Conservation (phyloP, 37 sponge, comb jelly and placozoan genomes). For the Axinella damicornis region DNA sequence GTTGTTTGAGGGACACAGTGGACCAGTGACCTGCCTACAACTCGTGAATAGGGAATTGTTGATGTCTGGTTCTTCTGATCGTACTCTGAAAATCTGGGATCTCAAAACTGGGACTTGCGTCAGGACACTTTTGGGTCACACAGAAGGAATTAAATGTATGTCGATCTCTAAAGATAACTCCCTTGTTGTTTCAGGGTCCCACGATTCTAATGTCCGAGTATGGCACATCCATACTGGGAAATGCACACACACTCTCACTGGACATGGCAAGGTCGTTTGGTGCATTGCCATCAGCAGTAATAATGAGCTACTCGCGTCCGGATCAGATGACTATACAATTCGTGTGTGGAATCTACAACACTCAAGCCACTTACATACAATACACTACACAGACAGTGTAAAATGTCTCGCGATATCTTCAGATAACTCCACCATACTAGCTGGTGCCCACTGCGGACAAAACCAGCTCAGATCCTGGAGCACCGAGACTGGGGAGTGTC, state of each 20-base stretch:
- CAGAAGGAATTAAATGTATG: slow-evolving; percentile 41
- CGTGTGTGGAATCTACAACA: slow-evolving; percentile 41
- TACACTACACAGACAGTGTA: slow-evolving; percentile 43
- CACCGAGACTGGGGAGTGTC: slow-evolving; percentile 12
- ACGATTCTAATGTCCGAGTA: slow-evolving; percentile 43
- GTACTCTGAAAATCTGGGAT: slow-evolving; percentile 31
- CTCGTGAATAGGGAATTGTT: background rate
- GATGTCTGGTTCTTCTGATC: slow-evolving; percentile 33
- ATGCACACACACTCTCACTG: slow-evolving; percentile 16
- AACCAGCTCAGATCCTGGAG: slow-evolving; percentile 50
- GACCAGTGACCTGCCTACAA: slow-evolving; percentile 8
- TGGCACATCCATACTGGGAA: slow-evolving; percentile 13
- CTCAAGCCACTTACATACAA: background rate
- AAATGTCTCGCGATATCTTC: slow-evolving; percentile 28
- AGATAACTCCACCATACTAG: slow-evolving; percentile 12
- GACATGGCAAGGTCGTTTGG: slow-evolving; percentile 50
- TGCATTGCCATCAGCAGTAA: slow-evolving; percentile 27
- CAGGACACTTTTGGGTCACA: slow-evolving; percentile 9
- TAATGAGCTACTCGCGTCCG: slow-evolving; percentile 21
- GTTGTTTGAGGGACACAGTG: slow-evolving; percentile 21
- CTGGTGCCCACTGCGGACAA: slow-evolving; percentile 56
- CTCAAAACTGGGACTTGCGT: background rate
- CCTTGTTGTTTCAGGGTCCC: slow-evolving; percentile 45
- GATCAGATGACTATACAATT: slow-evolving; percentile 45
- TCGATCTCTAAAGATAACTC: slow-evolving; percentile 16